Evolutionary conservation across 2,888 invertebrate genomes (phyloP).

Genomic region (Athalia rosae): DNA sequence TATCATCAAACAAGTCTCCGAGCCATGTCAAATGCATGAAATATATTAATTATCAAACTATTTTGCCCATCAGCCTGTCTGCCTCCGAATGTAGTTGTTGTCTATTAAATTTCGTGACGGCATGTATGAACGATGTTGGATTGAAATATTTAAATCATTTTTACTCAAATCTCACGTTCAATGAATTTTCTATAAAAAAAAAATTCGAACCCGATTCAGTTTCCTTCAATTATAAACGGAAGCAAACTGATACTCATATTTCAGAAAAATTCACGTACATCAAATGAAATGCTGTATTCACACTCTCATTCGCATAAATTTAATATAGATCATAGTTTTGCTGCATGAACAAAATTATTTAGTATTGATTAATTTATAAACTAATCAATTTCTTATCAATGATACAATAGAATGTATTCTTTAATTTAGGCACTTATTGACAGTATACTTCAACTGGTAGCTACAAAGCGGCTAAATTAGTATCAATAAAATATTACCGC

Average conservation of each 20-base stretch:
- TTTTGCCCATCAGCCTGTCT: conserved; percentile 4
- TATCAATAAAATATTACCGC: conserved; percentile 15
- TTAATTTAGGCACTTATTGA: conserved; percentile 5
- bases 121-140: conserved; percentile 4
- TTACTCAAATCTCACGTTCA: not conserved
- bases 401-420: not conserved
- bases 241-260: no score
- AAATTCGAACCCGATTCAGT: not conserved
- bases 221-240: no score
- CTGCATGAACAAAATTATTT: not conserved
- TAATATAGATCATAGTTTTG: not conserved
- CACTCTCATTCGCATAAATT: not conserved
- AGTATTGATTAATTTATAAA: not conserved
- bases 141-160: conserved; percentile 16
- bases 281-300: not conserved
- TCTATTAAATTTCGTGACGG: conserved; percentile 1
- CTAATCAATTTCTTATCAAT: not conserved
- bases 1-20: conserved; percentile 25
- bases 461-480: conserved; percentile 16
- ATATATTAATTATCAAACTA: conserved; percentile 5
- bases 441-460: conserved; percentile 10
- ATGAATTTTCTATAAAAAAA: not conserved
- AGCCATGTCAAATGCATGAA: conserved; percentile 22
- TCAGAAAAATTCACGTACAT: no score
- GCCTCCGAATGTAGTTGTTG: not conserved